Conservation (phyloP, 2,888 invertebrate species). For the Chaetogeoica ovagalla region DNA sequence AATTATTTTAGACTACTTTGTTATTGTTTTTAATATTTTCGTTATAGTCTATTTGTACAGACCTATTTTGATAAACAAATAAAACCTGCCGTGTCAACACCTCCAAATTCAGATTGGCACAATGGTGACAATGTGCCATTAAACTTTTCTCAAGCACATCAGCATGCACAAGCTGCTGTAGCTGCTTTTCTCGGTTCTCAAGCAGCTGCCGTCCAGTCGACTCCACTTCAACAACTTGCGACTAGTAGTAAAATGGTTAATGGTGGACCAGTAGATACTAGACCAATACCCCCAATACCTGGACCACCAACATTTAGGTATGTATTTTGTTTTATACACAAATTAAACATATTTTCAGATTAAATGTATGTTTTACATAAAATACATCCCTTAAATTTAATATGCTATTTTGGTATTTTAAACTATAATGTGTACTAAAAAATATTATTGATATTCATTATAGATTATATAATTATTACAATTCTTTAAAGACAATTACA, state of each 20-base stretch:
- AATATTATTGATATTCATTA: too few species aligned
- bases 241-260: constrained; percentile 58
- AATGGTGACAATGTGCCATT: constrained; percentile 48
- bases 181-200: constrained; percentile 55
- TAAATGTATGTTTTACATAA: background rate
- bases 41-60: constrained; percentile 56
- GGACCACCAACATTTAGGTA: constrained; percentile 61
- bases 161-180: constrained; percentile 55
- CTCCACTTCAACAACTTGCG: constrained; percentile 57
- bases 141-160: constrained; percentile 56
- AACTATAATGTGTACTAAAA: too few species aligned
- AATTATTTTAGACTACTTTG: background rate
- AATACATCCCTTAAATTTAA: too few species aligned
- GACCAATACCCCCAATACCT: constrained; percentile 59
- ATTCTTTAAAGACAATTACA: too few species aligned
- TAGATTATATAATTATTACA: too few species aligned
- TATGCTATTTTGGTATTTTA: too few species aligned
- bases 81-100: constrained; percentile 57
- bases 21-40: constrained; percentile 10
- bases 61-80: constrained; percentile 57
- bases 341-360: background rate
- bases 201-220: constrained; percentile 56
- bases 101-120: constrained; percentile 56
- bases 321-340: background rate
- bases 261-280: constrained; percentile 55